Evolutionary conservation across 37 sponge, comb jelly and placozoan genomes (phyloP).

Genomic region (Cladorhizidae sp.): DNA sequence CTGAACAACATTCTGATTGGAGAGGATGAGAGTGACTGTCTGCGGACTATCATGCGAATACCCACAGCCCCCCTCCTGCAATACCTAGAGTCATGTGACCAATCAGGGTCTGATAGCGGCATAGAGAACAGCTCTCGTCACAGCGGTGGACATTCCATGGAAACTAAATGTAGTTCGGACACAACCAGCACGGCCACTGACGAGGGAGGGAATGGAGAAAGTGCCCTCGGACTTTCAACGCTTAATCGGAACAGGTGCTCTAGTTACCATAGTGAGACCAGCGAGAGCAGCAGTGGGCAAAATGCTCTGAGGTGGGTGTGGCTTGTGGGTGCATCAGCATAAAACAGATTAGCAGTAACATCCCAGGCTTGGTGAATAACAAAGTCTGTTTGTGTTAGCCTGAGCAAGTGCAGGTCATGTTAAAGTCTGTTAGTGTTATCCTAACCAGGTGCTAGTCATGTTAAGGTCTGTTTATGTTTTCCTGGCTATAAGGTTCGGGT

Average conservation of each 20-base stretch:
- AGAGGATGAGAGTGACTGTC: slow-evolving; percentile 70
- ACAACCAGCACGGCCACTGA: background rate
- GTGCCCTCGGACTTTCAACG: background rate
- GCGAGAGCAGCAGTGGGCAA: slow-evolving; percentile 23
- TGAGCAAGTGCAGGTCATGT: too few species aligned
- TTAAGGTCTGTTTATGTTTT: too few species aligned
- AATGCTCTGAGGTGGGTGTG: slow-evolving; percentile 15
- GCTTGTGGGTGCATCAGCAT: too few species aligned
- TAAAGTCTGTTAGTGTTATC: too few species aligned
- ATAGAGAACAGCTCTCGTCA: background rate
- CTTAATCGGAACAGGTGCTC: background rate
- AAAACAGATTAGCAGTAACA: too few species aligned
- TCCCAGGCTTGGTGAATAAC: too few species aligned
- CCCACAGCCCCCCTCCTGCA: slow-evolving; percentile 75
- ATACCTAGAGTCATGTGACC: slow-evolving; percentile 65
- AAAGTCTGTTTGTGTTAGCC: too few species aligned
- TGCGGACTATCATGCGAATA: slow-evolving; percentile 66
- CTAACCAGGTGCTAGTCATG: too few species aligned
- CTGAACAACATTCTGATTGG: slow-evolving; percentile 67
- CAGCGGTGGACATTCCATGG: background rate
- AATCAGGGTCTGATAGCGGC: slow-evolving; percentile 8
- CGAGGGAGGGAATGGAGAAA: slow-evolving; percentile 1
- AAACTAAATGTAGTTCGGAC: background rate
- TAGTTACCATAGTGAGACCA: slow-evolving; percentile 27
- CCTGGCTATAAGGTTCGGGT: too few species aligned